A percentile compares a stretch with the other conserved stretches of the same genome.
These are phyloP conservation scores for Perodicticus potto DNA, from an alignment of 2,797 vertebrate species.

Conservation along the genomic window DNA sequence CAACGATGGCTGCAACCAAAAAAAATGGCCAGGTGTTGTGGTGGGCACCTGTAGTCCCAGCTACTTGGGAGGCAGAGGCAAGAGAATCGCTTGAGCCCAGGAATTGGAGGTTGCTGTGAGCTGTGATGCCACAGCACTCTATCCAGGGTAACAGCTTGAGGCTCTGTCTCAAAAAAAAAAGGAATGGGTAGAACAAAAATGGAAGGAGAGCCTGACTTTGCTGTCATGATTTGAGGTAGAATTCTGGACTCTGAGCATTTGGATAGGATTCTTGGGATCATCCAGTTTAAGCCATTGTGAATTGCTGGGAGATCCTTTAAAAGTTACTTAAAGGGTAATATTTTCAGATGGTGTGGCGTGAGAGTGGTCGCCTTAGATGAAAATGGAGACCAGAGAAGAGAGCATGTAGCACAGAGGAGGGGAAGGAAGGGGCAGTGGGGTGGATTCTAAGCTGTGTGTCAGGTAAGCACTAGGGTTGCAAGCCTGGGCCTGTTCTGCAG, in stretches of 20 bases:
- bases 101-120: no score
- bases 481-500: constrained; percentile 6
- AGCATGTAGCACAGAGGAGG: not conserved
- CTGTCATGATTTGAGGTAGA: not conserved
- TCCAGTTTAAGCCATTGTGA: not conserved
- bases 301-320: not conserved
- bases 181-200: not conserved
- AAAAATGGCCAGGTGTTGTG: no score
- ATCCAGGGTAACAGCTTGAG: no score
- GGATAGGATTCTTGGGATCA: not conserved
- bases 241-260: not conserved
- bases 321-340: not conserved
- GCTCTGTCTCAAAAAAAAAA: no score
- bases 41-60: no score
- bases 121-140: no score
- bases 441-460: not conserved
- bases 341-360: not conserved
- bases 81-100: no score
- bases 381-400: not conserved
- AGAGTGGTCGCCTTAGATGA: not conserved
- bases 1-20: no score
- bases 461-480: not conserved
- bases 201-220: not conserved
- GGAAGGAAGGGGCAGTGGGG: not conserved
- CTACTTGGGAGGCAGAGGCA: no score